Evolutionary conservation across 2,797 vertebrate genomes (phyloP).

Genomic region (Sebastes matsubarae): DNA sequence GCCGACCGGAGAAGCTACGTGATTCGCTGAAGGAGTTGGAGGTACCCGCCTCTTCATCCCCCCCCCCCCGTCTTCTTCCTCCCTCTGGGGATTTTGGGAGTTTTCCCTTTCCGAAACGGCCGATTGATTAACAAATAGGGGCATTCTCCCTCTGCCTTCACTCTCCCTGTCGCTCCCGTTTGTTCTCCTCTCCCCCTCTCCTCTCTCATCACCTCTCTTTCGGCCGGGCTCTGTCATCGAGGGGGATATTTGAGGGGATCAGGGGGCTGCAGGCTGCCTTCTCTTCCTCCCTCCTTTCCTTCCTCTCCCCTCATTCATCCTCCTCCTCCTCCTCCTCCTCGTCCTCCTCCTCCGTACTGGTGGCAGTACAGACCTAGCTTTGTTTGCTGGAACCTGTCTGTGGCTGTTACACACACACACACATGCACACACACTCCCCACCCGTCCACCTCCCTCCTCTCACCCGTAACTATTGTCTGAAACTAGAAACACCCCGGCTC

Average conservation of each 20-base stretch:
- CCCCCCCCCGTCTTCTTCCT: conserved; percentile 48
- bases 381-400: conserved; percentile 86
- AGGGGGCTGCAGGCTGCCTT: conserved; percentile 76
- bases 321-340: conserved; percentile 13
- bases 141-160: conserved; percentile 78
- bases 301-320: conserved; percentile 64
- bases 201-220: conserved; percentile 85
- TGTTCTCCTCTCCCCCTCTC: conserved; percentile 68
- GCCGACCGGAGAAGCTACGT: conserved; percentile 90
- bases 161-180: conserved; percentile 70
- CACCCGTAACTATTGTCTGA: conserved; percentile 84
- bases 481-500: conserved; percentile 81
- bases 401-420: conserved; percentile 64
- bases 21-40: conserved; percentile 94
- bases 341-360: conserved; percentile 51
- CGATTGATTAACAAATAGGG: conserved; percentile 90
- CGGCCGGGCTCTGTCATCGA: conserved; percentile 85
- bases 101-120: conserved; percentile 86
- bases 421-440: conserved; percentile 24
- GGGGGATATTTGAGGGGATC: conserved; percentile 93
- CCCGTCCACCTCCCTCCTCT: conserved; percentile 71
- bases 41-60: conserved; percentile 83
- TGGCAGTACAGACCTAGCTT: conserved; percentile 91
- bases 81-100: conserved; percentile 75
- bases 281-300: conserved; percentile 40